Base-by-base conservation (phyloP, 2,888 invertebrate species). In the Drosophila greeni region DNA sequence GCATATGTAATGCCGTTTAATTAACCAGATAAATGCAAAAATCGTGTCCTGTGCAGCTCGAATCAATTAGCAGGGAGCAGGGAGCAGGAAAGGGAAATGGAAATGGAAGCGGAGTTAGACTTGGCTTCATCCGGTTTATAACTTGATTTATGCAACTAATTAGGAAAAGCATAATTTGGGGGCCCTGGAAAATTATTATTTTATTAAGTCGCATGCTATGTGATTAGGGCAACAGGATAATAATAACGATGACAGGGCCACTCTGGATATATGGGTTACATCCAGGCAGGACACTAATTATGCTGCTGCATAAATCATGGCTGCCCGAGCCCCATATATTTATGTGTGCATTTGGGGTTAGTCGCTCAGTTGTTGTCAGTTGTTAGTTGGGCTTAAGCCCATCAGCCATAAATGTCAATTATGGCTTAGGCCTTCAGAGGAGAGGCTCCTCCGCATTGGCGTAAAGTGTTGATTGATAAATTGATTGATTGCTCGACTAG, bases 111-210 rank as follows among this genome's bases (percentile, higher is more conserved):
- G 37, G 31, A 2, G n/a, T 18, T 16, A 2, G 39, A 23, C 8
- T 2, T 8, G 7, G 7, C 5, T 8, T 9, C 69, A 69, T 71
- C 79, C 76, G 84, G 84, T 39, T 71, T 74, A 82, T 72, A 64
- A 74, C 68, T 42, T 76, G 73, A 84, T 82, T 82, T 83, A 85
- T 83, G 82, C 71, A 82, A 78, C 76, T 82, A 84, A 82, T 85
- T 82, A 83, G 72, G 65, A 65, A 54, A 65, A 66, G 65, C 67
- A 70, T 76, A 59, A 84, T 79, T 74, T 74, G 23, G 48, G 40
- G 29, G 3, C 45, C 45, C 34, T 12, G 33, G 42, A 67, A 37
- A 58, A 65, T 67, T 67, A 65, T 67, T 68, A 67, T 68, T 65
- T 68, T 65, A 65, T 67, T 37, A 66, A 64, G 66, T 65, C 52